Evolutionary conservation across 2,888 invertebrate species (phyloP).

Genomic region (Trichacis sp.): DNA sequence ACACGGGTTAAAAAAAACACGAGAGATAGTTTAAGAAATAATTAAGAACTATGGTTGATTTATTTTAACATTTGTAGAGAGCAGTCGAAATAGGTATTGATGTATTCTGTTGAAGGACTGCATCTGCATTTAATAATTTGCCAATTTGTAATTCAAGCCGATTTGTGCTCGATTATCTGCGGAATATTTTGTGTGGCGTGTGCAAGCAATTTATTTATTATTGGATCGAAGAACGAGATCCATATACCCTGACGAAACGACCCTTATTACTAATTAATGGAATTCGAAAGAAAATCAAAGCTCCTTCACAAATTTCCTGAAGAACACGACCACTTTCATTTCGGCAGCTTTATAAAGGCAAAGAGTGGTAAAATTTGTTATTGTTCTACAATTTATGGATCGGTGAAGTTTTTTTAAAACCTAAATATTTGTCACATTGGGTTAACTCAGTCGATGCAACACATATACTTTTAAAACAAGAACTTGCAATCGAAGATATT

Average conservation of each 20-base stretch:
- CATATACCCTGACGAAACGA: neutral
- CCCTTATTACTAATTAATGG: neutral
- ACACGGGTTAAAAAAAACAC: too few relatives aligned
- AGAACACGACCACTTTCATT: neutral
- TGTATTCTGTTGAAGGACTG: too few relatives aligned
- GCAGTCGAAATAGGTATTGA: too few relatives aligned
- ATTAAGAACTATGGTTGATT: too few relatives aligned
- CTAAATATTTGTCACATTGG: conserved; percentile 7
- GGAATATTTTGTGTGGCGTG: conserved; percentile 4
- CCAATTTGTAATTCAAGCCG: too few relatives aligned
- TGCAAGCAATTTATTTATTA: conserved; percentile 15
- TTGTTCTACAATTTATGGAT: conserved; percentile 10
- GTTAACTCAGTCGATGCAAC: conserved; percentile 5
- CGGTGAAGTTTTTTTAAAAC: neutral
- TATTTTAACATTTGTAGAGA: too few relatives aligned
- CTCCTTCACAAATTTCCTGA: neutral
- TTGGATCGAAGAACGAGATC: neutral
- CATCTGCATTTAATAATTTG: too few relatives aligned
- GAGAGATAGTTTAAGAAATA: too few relatives aligned
- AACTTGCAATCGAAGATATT: neutral
- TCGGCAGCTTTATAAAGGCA: neutral
- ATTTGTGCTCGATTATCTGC: conserved; percentile 28
- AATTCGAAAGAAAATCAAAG: neutral
- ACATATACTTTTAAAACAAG: conserved; percentile 5
- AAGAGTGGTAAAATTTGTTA: conserved; percentile 17